Evolutionary conservation across 1,140 invertebrate genomes (phyloP).

Genomic region (Diplogasteroides magnus): DNA sequence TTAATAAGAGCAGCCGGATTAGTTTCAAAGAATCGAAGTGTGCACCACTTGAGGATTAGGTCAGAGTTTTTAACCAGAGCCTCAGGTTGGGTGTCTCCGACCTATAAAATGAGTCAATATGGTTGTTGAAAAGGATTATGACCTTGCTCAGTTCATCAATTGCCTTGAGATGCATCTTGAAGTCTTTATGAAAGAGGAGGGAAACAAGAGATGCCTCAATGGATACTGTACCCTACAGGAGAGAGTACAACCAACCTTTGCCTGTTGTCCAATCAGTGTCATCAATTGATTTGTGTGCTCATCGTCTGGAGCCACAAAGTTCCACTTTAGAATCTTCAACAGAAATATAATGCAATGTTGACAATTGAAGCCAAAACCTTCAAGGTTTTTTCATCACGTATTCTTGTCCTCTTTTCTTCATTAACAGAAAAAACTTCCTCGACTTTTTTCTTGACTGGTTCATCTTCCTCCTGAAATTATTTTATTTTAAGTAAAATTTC

Average conservation of each 20-base stretch:
- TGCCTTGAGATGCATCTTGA: constrained; percentile 90
- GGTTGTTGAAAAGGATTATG: constrained; percentile 27
- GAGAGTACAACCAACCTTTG: constrained; percentile 35
- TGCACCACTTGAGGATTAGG: constrained; percentile 90
- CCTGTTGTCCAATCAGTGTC: constrained; percentile 75
- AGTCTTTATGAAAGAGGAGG: constrained; percentile 90
- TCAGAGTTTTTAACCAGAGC: constrained; percentile 84
- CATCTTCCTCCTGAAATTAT: constrained; percentile 10
- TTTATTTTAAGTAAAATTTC: no score
- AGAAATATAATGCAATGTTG: no score
- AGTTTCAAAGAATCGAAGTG: constrained; percentile 91
- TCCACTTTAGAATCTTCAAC: constrained; percentile 78
- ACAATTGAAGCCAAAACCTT: constrained; percentile 7
- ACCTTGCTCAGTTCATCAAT: constrained; percentile 80
- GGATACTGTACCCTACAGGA: not conserved
- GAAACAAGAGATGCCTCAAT: constrained; percentile 66
- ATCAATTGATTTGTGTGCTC: constrained; percentile 87
- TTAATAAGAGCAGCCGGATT: constrained; percentile 92
- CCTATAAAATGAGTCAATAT: constrained; percentile 13
- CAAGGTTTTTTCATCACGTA: constrained; percentile 26
- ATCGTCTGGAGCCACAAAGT: constrained; percentile 78
- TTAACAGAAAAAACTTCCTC: constrained; percentile 16
- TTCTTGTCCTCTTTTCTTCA: constrained; percentile 13
- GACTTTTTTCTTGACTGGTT: not conserved
- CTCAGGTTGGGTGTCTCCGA: constrained; percentile 67